Evolutionary conservation across 2,113 vertebrate species (phyloP), one percentile per base, ranked within the genome.

Genomic region (Hydrochoerus hydrochaeris): DNA sequence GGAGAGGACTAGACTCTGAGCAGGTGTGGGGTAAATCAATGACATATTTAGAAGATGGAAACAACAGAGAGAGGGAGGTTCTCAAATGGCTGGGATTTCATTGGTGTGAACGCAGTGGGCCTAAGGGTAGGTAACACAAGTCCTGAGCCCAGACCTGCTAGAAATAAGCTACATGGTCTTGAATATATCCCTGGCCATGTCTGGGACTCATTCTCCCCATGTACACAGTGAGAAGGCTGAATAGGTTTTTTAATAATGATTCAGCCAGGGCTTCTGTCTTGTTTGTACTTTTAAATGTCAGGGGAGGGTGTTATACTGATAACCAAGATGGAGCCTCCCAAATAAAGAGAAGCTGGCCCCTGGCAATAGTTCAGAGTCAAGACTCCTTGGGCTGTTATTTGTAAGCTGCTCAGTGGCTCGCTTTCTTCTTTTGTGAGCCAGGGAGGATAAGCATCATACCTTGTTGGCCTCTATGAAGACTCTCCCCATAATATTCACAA

Each of bases 241-340:
- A 78, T 86, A n/a, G 38, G 13, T 84, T 78, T 71, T 88, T 91
- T 17, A 2, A 30, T 69, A 86, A 77, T 38, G 65, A 20, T 5
- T 91, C 32, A 80, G 16, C 46, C 71, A 82, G 30, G n/a, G 16
- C 24, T 94, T 38, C 85, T 63, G 20, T 82, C 54, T 96, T 67
- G 4, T 78, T 67, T 89, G 10, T 94, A 60, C 30, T 88, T 88
- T 52, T 80, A 86, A 78, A 89, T 88, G 28, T 91, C 44, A 63
- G 13, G 22, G 24, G 44, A 93, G 46, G 24, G 8, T 94, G 38
- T 86, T 67, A 91, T 49, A 80, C 26, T 86, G 5, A 73, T 92
- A 24, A 71, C 57, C 60, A 87, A 92, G 63, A 82, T n/a, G 19
- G 3, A 38, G 7, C 14, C 82, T 96, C 75, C 22, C 32, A n/a